A percentile compares a stretch with the other conserved stretches of the same genome.
phyloP scores from a whole-genome alignment of 2,113 vertebrate species.

The Megalops atlanticus region DNA sequence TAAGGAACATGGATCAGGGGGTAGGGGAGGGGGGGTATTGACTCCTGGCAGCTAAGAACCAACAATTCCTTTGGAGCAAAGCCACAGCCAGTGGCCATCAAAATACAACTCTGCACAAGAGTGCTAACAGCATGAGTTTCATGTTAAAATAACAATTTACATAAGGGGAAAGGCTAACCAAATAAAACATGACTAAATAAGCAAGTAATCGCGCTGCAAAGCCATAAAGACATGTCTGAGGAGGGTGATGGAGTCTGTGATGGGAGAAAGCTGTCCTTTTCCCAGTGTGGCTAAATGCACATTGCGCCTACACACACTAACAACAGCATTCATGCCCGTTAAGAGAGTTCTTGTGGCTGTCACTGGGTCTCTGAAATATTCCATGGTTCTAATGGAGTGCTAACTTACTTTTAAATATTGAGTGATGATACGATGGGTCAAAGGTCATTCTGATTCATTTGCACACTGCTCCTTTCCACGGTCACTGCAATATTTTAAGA shows the following conservation, averaged over 20 bases:
- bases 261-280: not conserved
- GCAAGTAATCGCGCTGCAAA: not conserved
- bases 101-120: not conserved
- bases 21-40: not conserved
- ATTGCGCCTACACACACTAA: too few species aligned
- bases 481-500: not conserved
- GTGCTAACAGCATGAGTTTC: not conserved
- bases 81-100: not conserved
- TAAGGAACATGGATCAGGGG: not conserved
- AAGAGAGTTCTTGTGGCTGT: too few species aligned
- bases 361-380: too few species aligned
- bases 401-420: too few species aligned
- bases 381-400: too few species aligned
- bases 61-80: not conserved
- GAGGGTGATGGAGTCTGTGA: not conserved
- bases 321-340: too few species aligned
- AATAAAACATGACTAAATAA: not conserved
- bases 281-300: not conserved
- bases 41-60: not conserved
- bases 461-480: too few species aligned
- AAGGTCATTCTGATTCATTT: not conserved
- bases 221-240: not conserved
- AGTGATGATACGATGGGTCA: not conserved
- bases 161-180: not conserved
- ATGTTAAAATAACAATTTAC: not conserved